Evolutionary conservation across 2,888 invertebrate genomes (phyloP).

Genomic region (Pandemis cinnamomeana): DNA sequence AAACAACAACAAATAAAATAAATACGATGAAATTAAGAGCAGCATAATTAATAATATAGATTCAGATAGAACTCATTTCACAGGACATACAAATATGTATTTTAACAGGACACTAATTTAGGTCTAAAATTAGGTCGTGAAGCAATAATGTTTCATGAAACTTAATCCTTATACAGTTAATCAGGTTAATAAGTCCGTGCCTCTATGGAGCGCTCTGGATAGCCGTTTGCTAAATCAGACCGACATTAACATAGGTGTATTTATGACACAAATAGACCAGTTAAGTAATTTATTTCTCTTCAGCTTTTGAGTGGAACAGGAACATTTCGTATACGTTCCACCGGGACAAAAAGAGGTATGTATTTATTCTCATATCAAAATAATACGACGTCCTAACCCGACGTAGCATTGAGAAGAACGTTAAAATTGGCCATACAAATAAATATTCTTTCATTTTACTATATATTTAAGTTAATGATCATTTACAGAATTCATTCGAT

Average conservation of each 20-base stretch:
- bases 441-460: not conserved
- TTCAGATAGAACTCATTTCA: not conserved
- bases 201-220: not conserved
- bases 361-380: not conserved
- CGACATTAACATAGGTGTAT: not conserved
- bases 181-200: conserved; percentile 30
- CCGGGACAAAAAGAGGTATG: not conserved
- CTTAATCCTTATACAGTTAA: conserved; percentile 12
- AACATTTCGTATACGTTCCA: not conserved
- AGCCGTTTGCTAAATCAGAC: not conserved
- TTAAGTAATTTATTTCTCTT: not conserved
- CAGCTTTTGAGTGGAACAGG: not conserved
- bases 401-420: not conserved
- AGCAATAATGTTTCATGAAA: conserved; percentile 47
- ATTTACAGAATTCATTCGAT: not conserved
- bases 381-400: not conserved
- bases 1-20: conserved; percentile 21
- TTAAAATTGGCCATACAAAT: not conserved
- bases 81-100: not conserved
- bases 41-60: no score
- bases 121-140: conserved; percentile 49
- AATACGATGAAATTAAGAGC: not conserved
- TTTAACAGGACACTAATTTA: conserved; percentile 16
- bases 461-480: not conserved
- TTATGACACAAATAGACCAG: not conserved